Evolutionary conservation across 2,797 vertebrate species (phyloP).

Genomic region (Argya squamiceps): DNA sequence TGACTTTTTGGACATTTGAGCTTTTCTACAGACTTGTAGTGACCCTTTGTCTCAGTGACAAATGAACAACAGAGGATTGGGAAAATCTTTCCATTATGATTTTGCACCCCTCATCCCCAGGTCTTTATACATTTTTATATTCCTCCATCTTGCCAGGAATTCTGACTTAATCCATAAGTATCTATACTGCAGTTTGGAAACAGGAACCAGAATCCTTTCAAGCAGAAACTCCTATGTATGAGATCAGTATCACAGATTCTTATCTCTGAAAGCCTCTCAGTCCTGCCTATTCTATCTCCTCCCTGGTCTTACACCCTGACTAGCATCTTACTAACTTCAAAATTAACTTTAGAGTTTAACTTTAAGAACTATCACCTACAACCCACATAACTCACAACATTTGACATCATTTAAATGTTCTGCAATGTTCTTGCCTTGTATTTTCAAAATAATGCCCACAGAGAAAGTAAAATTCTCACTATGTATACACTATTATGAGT

Average conservation of each 20-base stretch:
- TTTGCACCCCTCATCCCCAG: not conserved
- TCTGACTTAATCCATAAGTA: not conserved
- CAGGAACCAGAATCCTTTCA: not conserved
- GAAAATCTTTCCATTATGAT: not conserved
- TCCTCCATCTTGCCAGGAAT: not conserved
- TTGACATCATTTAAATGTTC: not conserved
- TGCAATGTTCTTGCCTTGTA: not conserved
- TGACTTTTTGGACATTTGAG: not conserved
- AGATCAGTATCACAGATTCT: not conserved
- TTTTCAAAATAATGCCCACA: not conserved
- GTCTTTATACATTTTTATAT: not conserved
- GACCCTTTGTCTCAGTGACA: not conserved
- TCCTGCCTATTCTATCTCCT: not conserved
- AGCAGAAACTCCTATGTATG: not conserved
- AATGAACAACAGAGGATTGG: not conserved
- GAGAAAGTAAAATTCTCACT: not conserved
- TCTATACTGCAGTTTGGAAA: not conserved
- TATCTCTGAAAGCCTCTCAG: not conserved
- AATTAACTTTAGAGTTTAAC: not conserved
- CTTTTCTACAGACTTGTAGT: not conserved
- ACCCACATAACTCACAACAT: accelerated
- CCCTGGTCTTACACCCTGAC: not conserved
- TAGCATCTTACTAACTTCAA: not conserved
- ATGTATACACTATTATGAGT: not conserved
- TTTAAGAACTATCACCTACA: not conserved